Evolutionary conservation across 2,113 vertebrate species (phyloP), one percentile per base, ranked within the genome.

Genomic region (Brachionichthys hirsutus): DNA sequence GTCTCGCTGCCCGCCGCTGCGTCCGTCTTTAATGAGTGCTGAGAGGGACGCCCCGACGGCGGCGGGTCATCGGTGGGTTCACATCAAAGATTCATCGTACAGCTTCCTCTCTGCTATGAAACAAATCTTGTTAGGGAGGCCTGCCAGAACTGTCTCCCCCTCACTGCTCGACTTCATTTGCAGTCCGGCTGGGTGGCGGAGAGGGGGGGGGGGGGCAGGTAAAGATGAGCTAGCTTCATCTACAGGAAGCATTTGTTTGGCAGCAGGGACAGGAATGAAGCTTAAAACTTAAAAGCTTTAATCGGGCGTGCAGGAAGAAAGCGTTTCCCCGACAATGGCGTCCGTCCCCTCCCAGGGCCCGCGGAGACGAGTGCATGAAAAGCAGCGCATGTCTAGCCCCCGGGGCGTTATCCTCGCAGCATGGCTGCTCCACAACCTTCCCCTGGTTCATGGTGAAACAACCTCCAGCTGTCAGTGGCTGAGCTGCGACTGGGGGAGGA

Each of bases 21-120:
- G 64, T 59, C 18, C 2, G 19, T 66, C 61, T 73, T 78, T 82
- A 82, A 79, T 82, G 77, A 78, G 79, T 30, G 19, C 81, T 85
- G 83, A 72, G 78, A 74, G 59, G 74, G 76, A 82, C 24, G 55
- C 74, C 78, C 75, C 70, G 68, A 62, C 87, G 83, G 62, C 70
- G 70, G 75, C 67, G 9, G 77, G 83, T 88, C 87, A 84, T 69
- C 52, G 54, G 22, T n/a, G 56, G 75, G 85, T 81, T 79, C 53
- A 62, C 75, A 83, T 90, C 87, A 89, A 88, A 89, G 88, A 89
- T 86, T 87, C 81, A 89, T 85, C 76, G 50, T 12, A 62, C 66
- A 16, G 45, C 74, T 72, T 73, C 77, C 63, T 61, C 44, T 34
- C 43, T 54, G 57, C 78, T 74, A 81, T 56, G 78, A 87, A 85